phyloP scores from a whole-genome alignment of 1,140 invertebrate species.

The Aricia agestis region DNA sequence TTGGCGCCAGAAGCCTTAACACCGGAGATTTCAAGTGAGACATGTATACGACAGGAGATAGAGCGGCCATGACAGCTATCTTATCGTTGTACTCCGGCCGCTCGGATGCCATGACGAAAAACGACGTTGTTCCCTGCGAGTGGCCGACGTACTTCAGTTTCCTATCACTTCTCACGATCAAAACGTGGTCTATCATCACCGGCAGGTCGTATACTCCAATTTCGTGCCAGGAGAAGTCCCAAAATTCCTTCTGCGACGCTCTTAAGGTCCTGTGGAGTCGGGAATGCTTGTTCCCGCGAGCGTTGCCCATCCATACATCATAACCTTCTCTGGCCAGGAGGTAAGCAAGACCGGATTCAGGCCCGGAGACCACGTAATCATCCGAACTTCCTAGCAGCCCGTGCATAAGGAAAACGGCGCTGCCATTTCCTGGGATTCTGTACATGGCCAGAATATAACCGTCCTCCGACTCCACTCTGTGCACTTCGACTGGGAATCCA shows the following conservation, averaged over 20 bases:
- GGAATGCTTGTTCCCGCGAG: constrained; percentile 26
- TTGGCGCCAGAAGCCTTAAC: background rate
- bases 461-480: constrained; percentile 21
- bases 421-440: constrained; percentile 10
- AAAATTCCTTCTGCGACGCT: constrained; percentile 46
- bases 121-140: constrained; percentile 39
- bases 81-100: constrained; percentile 80
- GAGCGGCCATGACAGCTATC: constrained; percentile 52
- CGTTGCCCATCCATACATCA: constrained; percentile 83
- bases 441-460: constrained; percentile 18
- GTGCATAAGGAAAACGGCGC: constrained; percentile 67
- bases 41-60: constrained; percentile 78
- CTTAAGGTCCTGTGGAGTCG: background rate
- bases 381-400: constrained; percentile 80
- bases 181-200: constrained; percentile 70
- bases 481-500: constrained; percentile 29
- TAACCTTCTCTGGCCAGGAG: constrained; percentile 78
- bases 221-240: constrained; percentile 79
- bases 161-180: constrained; percentile 54
- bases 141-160: constrained; percentile 29
- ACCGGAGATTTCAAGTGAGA: constrained; percentile 59
- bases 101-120: constrained; percentile 77
- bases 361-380: constrained; percentile 77
- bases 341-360: constrained; percentile 78
- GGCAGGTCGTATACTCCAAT: constrained; percentile 74